Evolutionary conservation across 2,888 invertebrate species (phyloP).

Genomic region (Synanthedon vespiformis): DNA sequence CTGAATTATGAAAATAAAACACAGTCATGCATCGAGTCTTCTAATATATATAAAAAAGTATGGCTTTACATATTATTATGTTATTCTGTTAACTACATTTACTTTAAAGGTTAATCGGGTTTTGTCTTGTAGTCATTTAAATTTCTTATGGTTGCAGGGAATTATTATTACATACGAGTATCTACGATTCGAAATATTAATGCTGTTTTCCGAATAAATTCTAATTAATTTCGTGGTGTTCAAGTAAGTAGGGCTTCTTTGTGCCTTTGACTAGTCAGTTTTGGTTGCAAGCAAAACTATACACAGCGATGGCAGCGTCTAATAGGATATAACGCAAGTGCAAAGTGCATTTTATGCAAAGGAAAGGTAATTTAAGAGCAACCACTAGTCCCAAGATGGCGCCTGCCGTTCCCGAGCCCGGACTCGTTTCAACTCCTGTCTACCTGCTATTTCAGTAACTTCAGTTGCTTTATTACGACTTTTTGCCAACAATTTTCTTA

Average conservation of each 20-base stretch:
- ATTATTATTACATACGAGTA: too few relatives aligned
- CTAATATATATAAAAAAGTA: too few relatives aligned
- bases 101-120: too few relatives aligned
- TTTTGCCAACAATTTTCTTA: slow-evolving; percentile 9
- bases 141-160: too few relatives aligned
- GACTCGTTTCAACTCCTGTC: neutral
- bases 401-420: neutral
- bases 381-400: neutral
- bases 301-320: neutral
- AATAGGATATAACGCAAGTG: neutral
- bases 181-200: too few relatives aligned
- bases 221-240: too few relatives aligned
- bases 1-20: too few relatives aligned
- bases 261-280: neutral
- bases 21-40: too few relatives aligned
- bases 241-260: neutral
- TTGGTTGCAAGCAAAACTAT: neutral
- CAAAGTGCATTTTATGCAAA: neutral
- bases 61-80: too few relatives aligned
- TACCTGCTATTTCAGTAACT: neutral
- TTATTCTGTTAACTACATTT: too few relatives aligned
- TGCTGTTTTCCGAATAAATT: too few relatives aligned
- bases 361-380: neutral
- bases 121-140: too few relatives aligned
- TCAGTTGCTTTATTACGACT: neutral